Evolutionary conservation across 1,140 invertebrate species (phyloP).

Genomic region (Lasaia peninsularis): DNA sequence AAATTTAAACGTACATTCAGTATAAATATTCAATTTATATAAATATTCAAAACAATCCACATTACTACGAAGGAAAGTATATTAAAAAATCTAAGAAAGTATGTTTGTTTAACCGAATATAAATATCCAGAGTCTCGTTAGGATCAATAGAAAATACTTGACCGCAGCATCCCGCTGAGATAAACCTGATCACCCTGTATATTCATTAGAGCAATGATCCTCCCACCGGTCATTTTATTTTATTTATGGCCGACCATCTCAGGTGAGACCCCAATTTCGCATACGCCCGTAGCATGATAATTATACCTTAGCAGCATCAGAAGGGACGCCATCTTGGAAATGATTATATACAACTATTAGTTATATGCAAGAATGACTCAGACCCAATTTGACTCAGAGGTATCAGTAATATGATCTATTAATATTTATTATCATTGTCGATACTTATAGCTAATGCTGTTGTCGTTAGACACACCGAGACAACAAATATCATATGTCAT

Average conservation of each 20-base stretch:
- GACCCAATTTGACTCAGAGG: background rate
- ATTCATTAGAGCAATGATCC: conserved; percentile 69
- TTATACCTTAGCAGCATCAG: conserved; percentile 65
- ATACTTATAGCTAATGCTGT: too few species aligned
- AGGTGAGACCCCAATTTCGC: conserved; percentile 75
- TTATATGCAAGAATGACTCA: conserved; percentile 7
- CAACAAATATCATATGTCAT: too few species aligned
- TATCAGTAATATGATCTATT: too few species aligned
- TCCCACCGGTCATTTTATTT: conserved; percentile 71
- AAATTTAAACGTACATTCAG: too few species aligned
- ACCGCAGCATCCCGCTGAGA: conserved; percentile 37
- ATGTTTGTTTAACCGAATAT: too few species aligned
- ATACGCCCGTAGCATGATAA: conserved; percentile 66
- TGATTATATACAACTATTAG: conserved; percentile 18
- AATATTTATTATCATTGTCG: too few species aligned
- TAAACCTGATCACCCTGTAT: conserved; percentile 52
- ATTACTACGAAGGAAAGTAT: too few species aligned
- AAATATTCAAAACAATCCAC: too few species aligned
- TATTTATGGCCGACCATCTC: conserved; percentile 66
- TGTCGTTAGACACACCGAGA: too few species aligned
- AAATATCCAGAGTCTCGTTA: too few species aligned
- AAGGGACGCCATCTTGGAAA: conserved; percentile 53
- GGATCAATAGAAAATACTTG: background rate
- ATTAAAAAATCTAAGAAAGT: too few species aligned
- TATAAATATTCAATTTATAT: too few species aligned